Evolutionary conservation across 2,888 invertebrate species (phyloP).

Genomic region (Lasioglossum malachurum): DNA sequence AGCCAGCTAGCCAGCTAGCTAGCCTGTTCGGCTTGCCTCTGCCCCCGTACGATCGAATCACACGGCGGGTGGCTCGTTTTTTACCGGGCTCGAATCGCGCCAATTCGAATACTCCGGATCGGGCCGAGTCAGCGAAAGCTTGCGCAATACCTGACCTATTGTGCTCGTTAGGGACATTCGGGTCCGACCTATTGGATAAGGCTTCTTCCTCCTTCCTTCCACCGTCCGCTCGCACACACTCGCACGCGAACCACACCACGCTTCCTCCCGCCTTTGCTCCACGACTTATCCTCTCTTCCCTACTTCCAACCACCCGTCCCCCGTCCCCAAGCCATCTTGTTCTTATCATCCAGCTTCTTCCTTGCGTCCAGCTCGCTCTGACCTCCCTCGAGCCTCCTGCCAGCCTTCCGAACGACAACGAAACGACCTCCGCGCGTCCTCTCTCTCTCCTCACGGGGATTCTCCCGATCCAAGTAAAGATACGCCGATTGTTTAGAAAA

Average conservation of each 20-base stretch:
- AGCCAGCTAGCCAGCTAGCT: not conserved
- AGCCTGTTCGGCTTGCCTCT: not conserved
- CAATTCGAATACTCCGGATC: slow-evolving; percentile 64
- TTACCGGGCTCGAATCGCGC: slow-evolving; percentile 57
- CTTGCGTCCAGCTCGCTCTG: slow-evolving; percentile 7
- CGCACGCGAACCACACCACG: not conserved
- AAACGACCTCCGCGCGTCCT: slow-evolving; percentile 16
- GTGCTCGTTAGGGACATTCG: slow-evolving; percentile 77
- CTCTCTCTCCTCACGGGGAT: slow-evolving; percentile 58
- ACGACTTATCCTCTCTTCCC: slow-evolving; percentile 48
- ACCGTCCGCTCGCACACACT: not conserved
- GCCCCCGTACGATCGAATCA: slow-evolving; percentile 49
- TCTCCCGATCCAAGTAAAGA: slow-evolving; percentile 46
- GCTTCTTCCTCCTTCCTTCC: slow-evolving; percentile 37
- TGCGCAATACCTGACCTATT: slow-evolving; percentile 78
- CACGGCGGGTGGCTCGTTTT: slow-evolving; percentile 52
- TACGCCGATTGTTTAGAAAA: no score
- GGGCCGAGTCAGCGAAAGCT: slow-evolving; percentile 77
- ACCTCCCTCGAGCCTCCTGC: not conserved
- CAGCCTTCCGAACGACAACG: slow-evolving; percentile 40
- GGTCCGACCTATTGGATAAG: slow-evolving; percentile 70
- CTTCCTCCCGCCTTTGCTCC: slow-evolving; percentile 22
- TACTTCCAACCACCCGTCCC: not conserved
- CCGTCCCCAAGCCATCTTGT: slow-evolving; percentile 37
- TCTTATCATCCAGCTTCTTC: slow-evolving; percentile 51